These are phyloP conservation scores for Chionis minor DNA, from an alignment of 2,113 vertebrate genomes.

Conservation along the genomic window DNA sequence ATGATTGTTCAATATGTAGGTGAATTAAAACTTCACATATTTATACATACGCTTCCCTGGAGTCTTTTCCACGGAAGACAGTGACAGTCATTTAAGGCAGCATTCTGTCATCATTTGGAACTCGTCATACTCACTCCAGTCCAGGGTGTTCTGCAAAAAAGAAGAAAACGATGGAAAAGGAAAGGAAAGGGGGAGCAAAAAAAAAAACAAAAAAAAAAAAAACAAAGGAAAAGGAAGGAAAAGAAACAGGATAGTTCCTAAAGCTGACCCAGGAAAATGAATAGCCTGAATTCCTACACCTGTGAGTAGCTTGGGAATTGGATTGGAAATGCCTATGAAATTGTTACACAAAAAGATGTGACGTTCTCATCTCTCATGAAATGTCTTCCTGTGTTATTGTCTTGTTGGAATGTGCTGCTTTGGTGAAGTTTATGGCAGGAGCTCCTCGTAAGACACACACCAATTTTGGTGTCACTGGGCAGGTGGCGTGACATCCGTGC, in stretches of 20 bases:
- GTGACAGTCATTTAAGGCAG: background rate
- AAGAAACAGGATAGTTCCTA: background rate
- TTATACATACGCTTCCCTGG: background rate
- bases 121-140: background rate
- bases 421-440: background rate
- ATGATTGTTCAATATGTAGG: background rate
- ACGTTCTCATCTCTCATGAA: background rate
- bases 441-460: background rate
- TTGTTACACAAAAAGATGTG: background rate
- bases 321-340: background rate
- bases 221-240: background rate
- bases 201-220: background rate
- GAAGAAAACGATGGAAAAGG: background rate
- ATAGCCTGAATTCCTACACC: background rate
- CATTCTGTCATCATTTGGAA: background rate
- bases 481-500: accelerated
- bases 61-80: background rate
- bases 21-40: background rate
- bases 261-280: background rate
- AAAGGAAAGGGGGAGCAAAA: background rate
- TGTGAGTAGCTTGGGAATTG: background rate
- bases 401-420: background rate
- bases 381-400: background rate
- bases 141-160: background rate
- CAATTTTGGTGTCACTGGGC: background rate